phyloP scores from a whole-genome alignment of 2,113 vertebrate species.

The Anas platyrhynchos region DNA sequence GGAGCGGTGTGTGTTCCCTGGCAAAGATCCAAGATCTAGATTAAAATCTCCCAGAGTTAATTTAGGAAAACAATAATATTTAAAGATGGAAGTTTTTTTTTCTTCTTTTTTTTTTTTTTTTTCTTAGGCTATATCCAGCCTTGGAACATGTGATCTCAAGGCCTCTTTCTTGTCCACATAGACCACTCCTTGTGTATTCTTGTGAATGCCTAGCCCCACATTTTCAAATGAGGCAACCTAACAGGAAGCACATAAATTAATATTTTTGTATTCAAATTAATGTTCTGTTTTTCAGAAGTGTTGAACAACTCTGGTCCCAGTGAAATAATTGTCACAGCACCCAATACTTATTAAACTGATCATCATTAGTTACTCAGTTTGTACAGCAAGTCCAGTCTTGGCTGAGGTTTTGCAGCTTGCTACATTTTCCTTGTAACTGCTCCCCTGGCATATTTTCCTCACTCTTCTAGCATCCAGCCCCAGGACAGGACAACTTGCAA shows the following conservation, averaged over 20 bases:
- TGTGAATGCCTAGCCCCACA: background rate
- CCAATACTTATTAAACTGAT: background rate
- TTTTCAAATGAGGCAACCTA: background rate
- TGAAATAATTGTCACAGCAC: background rate
- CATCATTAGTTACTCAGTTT: background rate
- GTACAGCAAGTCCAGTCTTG: background rate
- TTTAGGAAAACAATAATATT: conserved; percentile 73
- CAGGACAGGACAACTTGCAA: background rate
- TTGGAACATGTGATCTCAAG: background rate
- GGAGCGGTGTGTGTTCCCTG: conserved; percentile 64
- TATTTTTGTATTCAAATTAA: background rate
- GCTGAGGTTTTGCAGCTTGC: background rate
- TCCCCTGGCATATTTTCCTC: background rate
- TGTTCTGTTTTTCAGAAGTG: background rate
- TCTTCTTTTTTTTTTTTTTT: background rate
- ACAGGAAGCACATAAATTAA: background rate
- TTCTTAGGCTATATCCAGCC: background rate
- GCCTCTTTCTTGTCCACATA: background rate
- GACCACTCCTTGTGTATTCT: background rate
- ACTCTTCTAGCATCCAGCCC: background rate
- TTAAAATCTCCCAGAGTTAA: conserved; percentile 71
- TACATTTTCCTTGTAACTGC: background rate
- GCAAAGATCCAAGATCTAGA: conserved; percentile 59
- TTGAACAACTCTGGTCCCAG: background rate
- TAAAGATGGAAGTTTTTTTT: conserved; percentile 23